These are phyloP conservation scores for Busseola fusca DNA, from an alignment of 2,888 invertebrate genomes.

Conservation along the genomic window DNA sequence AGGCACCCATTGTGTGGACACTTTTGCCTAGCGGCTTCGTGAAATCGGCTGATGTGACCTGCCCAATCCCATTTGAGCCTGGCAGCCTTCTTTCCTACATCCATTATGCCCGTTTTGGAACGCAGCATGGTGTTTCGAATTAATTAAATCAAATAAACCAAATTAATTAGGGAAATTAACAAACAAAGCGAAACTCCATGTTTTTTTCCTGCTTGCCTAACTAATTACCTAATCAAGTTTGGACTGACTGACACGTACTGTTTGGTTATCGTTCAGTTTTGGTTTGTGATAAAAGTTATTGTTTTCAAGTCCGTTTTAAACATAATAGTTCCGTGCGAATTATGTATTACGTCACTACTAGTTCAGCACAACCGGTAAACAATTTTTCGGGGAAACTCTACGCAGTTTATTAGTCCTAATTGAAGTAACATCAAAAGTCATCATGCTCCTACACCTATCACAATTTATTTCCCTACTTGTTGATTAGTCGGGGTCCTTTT, in stretches of 20 bases:
- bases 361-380: background rate
- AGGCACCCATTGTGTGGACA: no score
- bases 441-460: background rate
- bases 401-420: background rate
- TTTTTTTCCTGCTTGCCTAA: background rate
- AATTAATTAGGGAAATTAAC: background rate
- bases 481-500: background rate
- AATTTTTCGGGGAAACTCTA: background rate
- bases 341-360: conserved; percentile 1
- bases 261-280: conserved; percentile 1
- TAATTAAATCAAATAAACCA: background rate
- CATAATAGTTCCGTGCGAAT: conserved; percentile 15
- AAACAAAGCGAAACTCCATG: background rate
- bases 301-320: background rate
- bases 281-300: conserved; percentile 3
- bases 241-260: background rate
- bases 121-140: no score
- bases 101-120: no score
- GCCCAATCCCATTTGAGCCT: no score
- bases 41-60: no score
- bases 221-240: conserved; percentile 3
- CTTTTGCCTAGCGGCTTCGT: no score
- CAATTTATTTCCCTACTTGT: background rate
- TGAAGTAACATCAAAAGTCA: background rate
- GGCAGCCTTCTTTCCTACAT: no score